Base-by-base conservation (phyloP, 2,888 invertebrate genomes). In the Hypercompe scribonia region DNA sequence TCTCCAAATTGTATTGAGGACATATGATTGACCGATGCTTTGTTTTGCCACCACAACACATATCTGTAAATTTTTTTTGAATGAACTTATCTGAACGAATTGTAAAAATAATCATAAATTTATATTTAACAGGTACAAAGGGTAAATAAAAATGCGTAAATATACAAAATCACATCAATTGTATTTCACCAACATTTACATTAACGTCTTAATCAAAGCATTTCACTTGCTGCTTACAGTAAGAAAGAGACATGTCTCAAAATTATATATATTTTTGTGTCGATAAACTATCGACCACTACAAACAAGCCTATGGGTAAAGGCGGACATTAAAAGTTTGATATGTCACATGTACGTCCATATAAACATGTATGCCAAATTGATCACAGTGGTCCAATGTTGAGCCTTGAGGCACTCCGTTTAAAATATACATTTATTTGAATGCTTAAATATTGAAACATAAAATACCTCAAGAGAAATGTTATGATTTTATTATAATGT, bases 131-230 rank as follows among this genome's bases (percentile, higher is more conserved):
- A 39, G 21, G 54, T 36, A 68, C 54, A 42, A 28, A 76, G 78
- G 74, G 70, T 69, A 91, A 95, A 93, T 92, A 88, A 95, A 94
- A 94, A 83, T 78, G 78, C 90, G 8, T 83, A 83, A 79, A 73
- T 82, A 81, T 95, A 94, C 87, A 95, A 95, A 95, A 94, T 95
- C 95, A 95, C 95, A 95, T 95, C 95, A 94, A 95, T 95, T 95
- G 95, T 95, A 95, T 95, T 95, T 94, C 94, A 95, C 93, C 95
- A 95, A 95, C 95, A 95, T 94, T 93, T 95, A 95, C 93, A 94
- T 91, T 91, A 94, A 95, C 93, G 92, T 93, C 93, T 94, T 94
- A 94, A 93, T 93, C 91, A 90, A 95, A 95, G 94, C 95, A 93
- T 93, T 93, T 92, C 93, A 90, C 88, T 92, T 93, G 92, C 89